Evolutionary conservation across 2,888 invertebrate genomes (phyloP).

Genomic region (Scaptomyza flava): DNA sequence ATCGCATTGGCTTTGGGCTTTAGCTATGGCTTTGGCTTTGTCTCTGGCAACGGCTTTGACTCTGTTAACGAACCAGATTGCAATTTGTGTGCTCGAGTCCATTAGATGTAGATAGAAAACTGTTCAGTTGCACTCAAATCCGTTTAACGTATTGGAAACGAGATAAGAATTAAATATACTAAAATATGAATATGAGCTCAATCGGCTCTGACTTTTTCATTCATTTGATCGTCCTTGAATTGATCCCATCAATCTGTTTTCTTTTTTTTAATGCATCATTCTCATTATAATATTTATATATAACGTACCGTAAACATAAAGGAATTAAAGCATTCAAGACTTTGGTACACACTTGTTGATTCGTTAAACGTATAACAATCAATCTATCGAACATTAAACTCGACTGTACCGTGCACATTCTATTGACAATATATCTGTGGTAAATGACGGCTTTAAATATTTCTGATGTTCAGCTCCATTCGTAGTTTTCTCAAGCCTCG

Average conservation of each 20-base stretch:
- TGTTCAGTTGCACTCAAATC: not conserved
- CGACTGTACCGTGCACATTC: not conserved
- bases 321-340: too few relatives aligned
- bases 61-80: constrained; percentile 35
- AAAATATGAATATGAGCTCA: too few relatives aligned
- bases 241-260: too few relatives aligned
- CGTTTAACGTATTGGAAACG: not conserved
- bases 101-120: not conserved
- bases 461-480: not conserved
- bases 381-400: not conserved
- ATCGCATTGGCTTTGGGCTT: constrained; percentile 18
- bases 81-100: constrained; percentile 5
- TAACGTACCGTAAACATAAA: too few relatives aligned
- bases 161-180: too few relatives aligned
- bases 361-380: too few relatives aligned
- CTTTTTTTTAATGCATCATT: too few relatives aligned
- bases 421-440: not conserved
- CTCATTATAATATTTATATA: too few relatives aligned
- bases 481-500: constrained; percentile 15
- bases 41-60: not conserved
- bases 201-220: too few relatives aligned
- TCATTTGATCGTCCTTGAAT: too few relatives aligned
- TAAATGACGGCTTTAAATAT: constrained; percentile 15
- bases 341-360: too few relatives aligned
- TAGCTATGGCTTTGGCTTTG: constrained; percentile 3